phyloP scores from a whole-genome alignment of 2,113 vertebrate genomes.

The Notarius lentiginosus region DNA sequence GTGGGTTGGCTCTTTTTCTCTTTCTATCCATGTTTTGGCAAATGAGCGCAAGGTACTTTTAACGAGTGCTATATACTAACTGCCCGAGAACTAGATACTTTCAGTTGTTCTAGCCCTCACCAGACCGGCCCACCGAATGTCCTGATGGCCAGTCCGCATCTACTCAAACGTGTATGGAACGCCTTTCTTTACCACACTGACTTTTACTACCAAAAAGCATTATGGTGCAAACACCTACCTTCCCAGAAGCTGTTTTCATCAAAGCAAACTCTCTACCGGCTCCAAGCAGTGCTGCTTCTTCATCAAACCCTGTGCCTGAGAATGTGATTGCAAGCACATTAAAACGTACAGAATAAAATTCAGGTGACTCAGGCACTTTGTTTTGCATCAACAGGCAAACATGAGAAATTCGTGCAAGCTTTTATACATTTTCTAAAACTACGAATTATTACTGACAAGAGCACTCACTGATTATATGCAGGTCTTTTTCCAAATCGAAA shows the following conservation, averaged over 20 bases:
- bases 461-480: slow-evolving; percentile 96
- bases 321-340: slow-evolving; percentile 29
- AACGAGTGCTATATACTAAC: too few relatives aligned
- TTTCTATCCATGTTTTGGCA: too few relatives aligned
- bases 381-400: neutral
- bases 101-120: too few relatives aligned
- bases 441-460: neutral
- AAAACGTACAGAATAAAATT: slow-evolving; percentile 4
- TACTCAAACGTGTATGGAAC: neutral
- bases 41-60: too few relatives aligned
- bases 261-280: slow-evolving; percentile 97
- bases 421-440: neutral
- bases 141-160: too few relatives aligned
- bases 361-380: neutral
- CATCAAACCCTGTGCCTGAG: slow-evolving; percentile 96
- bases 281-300: slow-evolving; percentile 93
- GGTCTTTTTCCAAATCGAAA: slow-evolving; percentile 97
- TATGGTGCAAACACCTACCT: slow-evolving; percentile 75
- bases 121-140: too few relatives aligned
- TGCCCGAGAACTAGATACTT: too few relatives aligned
- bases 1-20: too few relatives aligned
- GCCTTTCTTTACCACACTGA: neutral
- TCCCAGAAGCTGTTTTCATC: slow-evolving; percentile 97
- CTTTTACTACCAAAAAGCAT: neutral
- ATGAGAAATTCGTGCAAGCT: neutral